These are phyloP conservation scores for Chiropotes sagulatus DNA, from an alignment of 2,797 vertebrate genomes.

Conservation along the genomic window DNA sequence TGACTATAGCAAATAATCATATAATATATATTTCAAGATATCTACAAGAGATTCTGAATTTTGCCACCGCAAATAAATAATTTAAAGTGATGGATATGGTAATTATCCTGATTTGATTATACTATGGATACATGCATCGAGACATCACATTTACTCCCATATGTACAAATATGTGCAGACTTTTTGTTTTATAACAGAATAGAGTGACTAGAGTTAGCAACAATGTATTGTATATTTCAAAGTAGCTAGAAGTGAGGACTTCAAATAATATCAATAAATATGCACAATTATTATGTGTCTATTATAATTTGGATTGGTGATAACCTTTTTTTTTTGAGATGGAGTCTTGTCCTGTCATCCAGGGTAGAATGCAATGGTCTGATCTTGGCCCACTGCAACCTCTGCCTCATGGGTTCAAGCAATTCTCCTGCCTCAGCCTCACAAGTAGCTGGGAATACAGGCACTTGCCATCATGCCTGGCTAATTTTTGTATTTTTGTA, in stretches of 20 bases:
- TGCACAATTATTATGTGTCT: too few species aligned
- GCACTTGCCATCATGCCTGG: too few species aligned
- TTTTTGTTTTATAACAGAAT: neutral
- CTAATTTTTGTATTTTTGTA: too few species aligned
- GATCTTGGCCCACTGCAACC: too few species aligned
- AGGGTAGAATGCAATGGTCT: too few species aligned
- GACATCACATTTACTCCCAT: neutral
- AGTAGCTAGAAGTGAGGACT: neutral
- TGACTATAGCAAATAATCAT: neutral
- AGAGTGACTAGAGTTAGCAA: neutral
- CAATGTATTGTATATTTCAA: neutral
- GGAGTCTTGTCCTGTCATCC: too few species aligned
- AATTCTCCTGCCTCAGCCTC: too few species aligned
- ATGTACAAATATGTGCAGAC: neutral
- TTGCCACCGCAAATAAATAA: neutral
- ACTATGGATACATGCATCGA: neutral
- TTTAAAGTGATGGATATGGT: neutral
- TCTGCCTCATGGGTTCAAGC: too few species aligned
- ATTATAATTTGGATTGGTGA: too few species aligned
- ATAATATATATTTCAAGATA: neutral
- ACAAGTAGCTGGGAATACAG: too few species aligned
- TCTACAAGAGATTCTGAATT: neutral
- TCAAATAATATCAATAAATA: neutral
- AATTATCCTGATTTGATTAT: neutral
- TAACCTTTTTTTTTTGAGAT: too few species aligned